phyloP scores from a whole-genome alignment of 2,888 invertebrate genomes.

The Leucania comma region DNA sequence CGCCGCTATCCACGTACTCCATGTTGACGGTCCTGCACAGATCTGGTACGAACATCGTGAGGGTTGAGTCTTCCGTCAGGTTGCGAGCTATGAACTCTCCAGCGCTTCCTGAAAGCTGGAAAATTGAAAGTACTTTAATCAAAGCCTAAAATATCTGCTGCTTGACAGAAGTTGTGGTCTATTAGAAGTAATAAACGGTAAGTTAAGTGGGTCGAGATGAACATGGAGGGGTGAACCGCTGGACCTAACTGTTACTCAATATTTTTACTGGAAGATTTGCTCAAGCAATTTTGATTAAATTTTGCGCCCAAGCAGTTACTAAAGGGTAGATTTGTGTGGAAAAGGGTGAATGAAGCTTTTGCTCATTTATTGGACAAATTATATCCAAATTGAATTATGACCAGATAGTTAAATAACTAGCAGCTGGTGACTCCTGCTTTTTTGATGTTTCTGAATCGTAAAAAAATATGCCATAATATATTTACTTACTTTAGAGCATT shows the following conservation, averaged over 20 bases:
- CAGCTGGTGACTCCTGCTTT: background rate
- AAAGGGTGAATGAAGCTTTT: too few relatives aligned
- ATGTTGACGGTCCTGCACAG: conserved; percentile 93
- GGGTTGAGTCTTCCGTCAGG: conserved; percentile 86
- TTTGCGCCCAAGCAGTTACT: too few relatives aligned
- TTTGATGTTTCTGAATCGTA: background rate
- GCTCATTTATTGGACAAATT: too few relatives aligned
- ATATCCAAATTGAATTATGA: too few relatives aligned
- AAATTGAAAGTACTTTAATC: background rate
- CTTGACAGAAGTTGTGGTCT: too few relatives aligned
- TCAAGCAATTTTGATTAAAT: too few relatives aligned
- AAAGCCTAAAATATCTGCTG: background rate
- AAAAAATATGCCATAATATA: background rate
- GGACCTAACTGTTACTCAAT: too few relatives aligned
- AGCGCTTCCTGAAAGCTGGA: conserved; percentile 92
- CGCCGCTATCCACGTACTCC: conserved; percentile 91
- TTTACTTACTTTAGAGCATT: conserved; percentile 81
- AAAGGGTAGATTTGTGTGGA: too few relatives aligned
- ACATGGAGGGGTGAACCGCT: too few relatives aligned
- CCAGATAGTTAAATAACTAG: background rate
- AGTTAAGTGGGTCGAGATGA: too few relatives aligned
- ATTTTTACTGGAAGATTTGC: too few relatives aligned
- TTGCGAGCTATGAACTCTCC: conserved; percentile 95
- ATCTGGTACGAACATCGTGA: conserved; percentile 93
- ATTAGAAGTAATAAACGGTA: too few relatives aligned